Percentiles rank a stretch among this genome's conserved stretches.
Evolutionary conservation across 2,888 invertebrate genomes (phyloP).

Genomic region (Coelinius sp.): DNA sequence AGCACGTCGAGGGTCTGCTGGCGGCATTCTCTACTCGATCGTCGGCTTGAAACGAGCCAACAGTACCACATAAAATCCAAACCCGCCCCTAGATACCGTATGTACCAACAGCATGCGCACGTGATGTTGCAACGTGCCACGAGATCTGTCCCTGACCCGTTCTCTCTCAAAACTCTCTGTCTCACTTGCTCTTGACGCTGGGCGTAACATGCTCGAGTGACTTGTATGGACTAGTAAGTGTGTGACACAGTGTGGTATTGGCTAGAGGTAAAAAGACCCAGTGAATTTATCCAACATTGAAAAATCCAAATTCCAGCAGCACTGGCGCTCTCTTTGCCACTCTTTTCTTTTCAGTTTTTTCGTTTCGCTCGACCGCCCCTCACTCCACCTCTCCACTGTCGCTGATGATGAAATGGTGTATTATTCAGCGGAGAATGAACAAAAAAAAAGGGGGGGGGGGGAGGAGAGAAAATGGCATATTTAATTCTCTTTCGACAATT

Average conservation of each 20-base stretch:
- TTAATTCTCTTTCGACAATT: slow-evolving; percentile 22
- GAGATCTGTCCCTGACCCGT: slow-evolving; percentile 29
- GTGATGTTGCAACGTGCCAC: slow-evolving; percentile 11
- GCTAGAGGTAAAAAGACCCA: neutral
- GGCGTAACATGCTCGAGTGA: slow-evolving; percentile 23
- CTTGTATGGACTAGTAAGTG: slow-evolving; percentile 20
- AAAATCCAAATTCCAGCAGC: slow-evolving; percentile 28
- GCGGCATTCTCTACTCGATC: neutral
- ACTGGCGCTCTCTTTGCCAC: neutral
- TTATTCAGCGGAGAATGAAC: neutral
- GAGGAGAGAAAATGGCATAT: neutral
- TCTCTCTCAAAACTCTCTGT: neutral
- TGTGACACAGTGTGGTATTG: slow-evolving; percentile 20
- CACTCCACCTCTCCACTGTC: neutral
- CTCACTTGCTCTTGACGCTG: neutral
- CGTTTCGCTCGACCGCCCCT: slow-evolving; percentile 11
- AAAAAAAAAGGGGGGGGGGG: too few species aligned
- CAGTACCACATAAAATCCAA: neutral
- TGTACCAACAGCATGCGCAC: slow-evolving; percentile 18
- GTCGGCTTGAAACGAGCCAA: neutral
- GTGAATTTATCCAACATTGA: slow-evolving; percentile 28
- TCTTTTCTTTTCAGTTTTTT: neutral
- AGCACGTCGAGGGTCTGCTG: neutral
- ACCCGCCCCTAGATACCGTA: neutral
- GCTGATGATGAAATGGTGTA: slow-evolving; percentile 12